Evolutionary conservation across 2,113 vertebrate genomes (phyloP).

Genomic region (Burhinus oedicnemus): DNA sequence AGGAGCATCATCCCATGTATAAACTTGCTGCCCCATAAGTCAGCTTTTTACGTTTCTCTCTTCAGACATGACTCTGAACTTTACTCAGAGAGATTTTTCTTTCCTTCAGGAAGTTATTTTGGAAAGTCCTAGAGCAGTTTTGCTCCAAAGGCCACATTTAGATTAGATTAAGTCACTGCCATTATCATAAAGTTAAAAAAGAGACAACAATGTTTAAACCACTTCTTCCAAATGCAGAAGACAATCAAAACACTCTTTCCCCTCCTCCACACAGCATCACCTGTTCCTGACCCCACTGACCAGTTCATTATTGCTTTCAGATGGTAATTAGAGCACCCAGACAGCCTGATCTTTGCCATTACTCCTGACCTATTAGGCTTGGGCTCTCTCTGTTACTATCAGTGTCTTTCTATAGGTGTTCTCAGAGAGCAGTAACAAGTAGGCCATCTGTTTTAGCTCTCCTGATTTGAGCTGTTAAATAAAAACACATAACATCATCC

Average conservation of each 20-base stretch:
- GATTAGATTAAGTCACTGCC: conserved; percentile 11
- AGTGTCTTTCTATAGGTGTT: conserved; percentile 48
- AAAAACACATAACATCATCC: conserved; percentile 49
- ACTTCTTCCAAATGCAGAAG: background rate
- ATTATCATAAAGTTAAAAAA: background rate
- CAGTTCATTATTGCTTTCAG: conserved; percentile 64
- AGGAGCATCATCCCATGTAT: conserved; percentile 45
- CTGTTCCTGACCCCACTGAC: conserved; percentile 57
- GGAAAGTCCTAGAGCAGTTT: conserved; percentile 1
- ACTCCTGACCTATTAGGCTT: conserved; percentile 20
- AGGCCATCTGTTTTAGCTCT: conserved; percentile 66
- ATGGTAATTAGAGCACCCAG: conserved; percentile 59
- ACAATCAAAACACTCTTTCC: background rate
- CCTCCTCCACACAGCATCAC: conserved; percentile 6
- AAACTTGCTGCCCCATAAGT: conserved; percentile 18
- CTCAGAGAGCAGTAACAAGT: conserved; percentile 21
- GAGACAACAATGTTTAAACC: background rate
- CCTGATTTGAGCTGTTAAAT: conserved; percentile 47
- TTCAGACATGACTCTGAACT: conserved; percentile 10
- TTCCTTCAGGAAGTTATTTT: conserved; percentile 50
- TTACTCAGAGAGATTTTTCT: background rate
- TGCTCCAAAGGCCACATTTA: conserved; percentile 28
- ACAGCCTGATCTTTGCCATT: conserved; percentile 56
- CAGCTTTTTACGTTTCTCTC: conserved; percentile 27
- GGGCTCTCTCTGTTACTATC: conserved; percentile 21